Conservation (phyloP, 2,797 vertebrate genomes). For the Cygnus olor region DNA sequence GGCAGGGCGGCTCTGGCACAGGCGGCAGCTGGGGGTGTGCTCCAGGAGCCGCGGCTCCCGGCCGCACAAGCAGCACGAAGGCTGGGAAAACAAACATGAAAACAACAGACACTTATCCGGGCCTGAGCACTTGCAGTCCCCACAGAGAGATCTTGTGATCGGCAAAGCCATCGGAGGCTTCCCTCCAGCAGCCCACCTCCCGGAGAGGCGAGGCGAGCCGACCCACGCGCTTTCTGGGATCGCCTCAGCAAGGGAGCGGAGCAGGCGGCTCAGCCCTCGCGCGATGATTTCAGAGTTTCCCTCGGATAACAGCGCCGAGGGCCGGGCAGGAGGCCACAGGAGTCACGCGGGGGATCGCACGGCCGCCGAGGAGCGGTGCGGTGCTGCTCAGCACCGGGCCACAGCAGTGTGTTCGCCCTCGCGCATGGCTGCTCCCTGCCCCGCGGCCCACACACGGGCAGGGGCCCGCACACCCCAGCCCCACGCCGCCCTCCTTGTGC, state of each 20-base stretch:
- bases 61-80: conserved; percentile 10
- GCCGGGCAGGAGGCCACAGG: conserved; percentile 30
- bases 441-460: neutral
- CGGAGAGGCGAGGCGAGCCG: neutral
- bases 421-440: neutral
- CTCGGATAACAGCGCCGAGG: neutral
- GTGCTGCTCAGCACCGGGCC: neutral
- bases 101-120: conserved; percentile 48
- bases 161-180: neutral
- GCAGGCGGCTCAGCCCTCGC: neutral
- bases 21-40: conserved; percentile 26
- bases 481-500: neutral
- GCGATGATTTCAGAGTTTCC: conserved; percentile 44
- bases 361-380: neutral
- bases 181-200: neutral
- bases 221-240: neutral
- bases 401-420: neutral
- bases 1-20: neutral
- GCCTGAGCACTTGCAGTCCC: conserved; percentile 33
- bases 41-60: conserved; percentile 9
- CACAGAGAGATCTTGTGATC: conserved; percentile 23
- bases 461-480: neutral
- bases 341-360: neutral
- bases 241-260: neutral
- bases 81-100: conserved; percentile 38